Conservation (phyloP, 2,888 invertebrate genomes). For the Lasioglossum calceatum region DNA sequence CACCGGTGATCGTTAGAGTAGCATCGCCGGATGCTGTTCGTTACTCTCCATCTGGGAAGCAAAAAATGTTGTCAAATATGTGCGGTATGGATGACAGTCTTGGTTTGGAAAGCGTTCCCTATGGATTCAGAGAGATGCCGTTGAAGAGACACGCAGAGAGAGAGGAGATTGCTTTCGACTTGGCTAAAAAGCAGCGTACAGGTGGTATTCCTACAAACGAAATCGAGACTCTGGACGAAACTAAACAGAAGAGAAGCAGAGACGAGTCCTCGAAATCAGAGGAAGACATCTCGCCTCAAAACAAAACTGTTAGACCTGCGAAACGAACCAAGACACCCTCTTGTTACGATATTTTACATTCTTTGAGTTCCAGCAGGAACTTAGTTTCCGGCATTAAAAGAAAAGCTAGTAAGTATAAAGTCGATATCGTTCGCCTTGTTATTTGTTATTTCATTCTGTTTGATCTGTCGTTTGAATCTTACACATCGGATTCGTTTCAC, state of each 20-base stretch:
- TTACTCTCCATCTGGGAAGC: slow-evolving; percentile 74
- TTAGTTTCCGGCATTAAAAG: slow-evolving; percentile 80
- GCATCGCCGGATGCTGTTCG: slow-evolving; percentile 77
- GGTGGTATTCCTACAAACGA: slow-evolving; percentile 72
- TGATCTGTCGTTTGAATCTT: neutral
- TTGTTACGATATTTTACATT: slow-evolving; percentile 82
- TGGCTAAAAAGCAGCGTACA: slow-evolving; percentile 81
- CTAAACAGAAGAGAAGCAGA: slow-evolving; percentile 80
- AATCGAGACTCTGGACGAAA: slow-evolving; percentile 79
- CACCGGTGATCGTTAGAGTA: slow-evolving; percentile 80
- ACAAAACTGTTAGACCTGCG: slow-evolving; percentile 74
- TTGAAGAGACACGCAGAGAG: slow-evolving; percentile 81
- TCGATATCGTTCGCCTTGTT: too few relatives aligned
- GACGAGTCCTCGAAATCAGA: slow-evolving; percentile 80
- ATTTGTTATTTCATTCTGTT: neutral
- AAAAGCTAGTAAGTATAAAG: slow-evolving; percentile 78
- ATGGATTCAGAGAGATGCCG: slow-evolving; percentile 78
- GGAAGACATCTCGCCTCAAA: slow-evolving; percentile 77
- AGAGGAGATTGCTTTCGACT: slow-evolving; percentile 78
- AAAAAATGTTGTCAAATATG: slow-evolving; percentile 67
- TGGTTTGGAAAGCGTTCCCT: slow-evolving; percentile 70
- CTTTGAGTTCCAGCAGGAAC: slow-evolving; percentile 80
- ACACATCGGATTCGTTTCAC: neutral
- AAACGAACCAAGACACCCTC: slow-evolving; percentile 82
- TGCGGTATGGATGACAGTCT: slow-evolving; percentile 53